A percentile compares a stretch with the other conserved stretches of the same genome.
Evolutionary conservation across 2,113 vertebrate species (phyloP).

Genomic region (Gymnogyps californianus): DNA sequence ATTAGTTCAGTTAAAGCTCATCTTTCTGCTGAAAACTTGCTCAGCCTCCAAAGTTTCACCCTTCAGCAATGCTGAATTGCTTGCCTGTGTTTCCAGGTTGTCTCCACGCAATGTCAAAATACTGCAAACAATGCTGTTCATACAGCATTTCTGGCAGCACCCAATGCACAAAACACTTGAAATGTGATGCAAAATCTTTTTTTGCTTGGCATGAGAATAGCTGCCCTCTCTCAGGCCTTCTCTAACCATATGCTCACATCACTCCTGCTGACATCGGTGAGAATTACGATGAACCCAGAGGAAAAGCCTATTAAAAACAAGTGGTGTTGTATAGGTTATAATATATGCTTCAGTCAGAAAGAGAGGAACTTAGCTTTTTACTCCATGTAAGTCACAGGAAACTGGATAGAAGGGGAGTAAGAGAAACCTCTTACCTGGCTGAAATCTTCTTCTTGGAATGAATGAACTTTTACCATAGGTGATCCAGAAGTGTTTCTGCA

Average conservation of each 20-base stretch:
- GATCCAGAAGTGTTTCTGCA: not conserved
- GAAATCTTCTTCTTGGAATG: not conserved
- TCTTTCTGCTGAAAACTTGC: not conserved
- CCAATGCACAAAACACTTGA: not conserved
- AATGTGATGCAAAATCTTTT: slow-evolving; percentile 15
- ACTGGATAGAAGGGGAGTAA: not conserved
- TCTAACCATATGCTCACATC: slow-evolving; percentile 53
- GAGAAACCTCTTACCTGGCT: not conserved
- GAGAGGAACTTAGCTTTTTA: not conserved
- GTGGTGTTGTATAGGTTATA: not conserved
- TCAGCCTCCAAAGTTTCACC: not conserved
- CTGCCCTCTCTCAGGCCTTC: slow-evolving; percentile 13
- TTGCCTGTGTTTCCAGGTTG: not conserved
- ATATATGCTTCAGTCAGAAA: slow-evolving; percentile 8
- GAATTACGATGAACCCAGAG: not conserved
- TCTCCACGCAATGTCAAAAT: slow-evolving; percentile 1
- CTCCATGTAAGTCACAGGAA: not conserved
- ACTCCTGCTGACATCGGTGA: slow-evolving; percentile 25
- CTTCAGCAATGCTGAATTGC: not conserved
- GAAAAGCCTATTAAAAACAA: slow-evolving; percentile 26
- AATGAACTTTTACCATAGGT: not conserved
- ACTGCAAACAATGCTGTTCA: slow-evolving; percentile 24
- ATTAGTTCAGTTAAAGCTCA: not conserved
- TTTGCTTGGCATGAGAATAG: slow-evolving; percentile 29
- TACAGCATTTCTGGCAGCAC: not conserved